These are phyloP conservation scores for Meiosimyza platycephala DNA, from an alignment of 2,888 invertebrate genomes.

Conservation along the genomic window DNA sequence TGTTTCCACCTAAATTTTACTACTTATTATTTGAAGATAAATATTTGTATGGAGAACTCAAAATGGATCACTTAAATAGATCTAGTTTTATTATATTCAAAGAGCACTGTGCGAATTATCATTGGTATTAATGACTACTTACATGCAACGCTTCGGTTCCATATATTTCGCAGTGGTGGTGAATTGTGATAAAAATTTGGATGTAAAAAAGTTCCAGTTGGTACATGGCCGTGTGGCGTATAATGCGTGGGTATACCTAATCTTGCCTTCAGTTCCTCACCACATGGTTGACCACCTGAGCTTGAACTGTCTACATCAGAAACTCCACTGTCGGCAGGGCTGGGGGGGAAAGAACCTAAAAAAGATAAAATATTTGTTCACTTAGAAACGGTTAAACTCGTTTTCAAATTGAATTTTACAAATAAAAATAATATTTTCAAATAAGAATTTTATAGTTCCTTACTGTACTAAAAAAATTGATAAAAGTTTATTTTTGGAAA, in stretches of 20 bases:
- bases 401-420: no score
- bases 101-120: no score
- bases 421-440: no score
- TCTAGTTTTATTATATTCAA: no score
- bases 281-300: slow-evolving; percentile 75
- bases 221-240: slow-evolving; percentile 55
- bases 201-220: slow-evolving; percentile 71
- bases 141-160: slow-evolving; percentile 68
- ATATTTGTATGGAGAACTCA: no score
- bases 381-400: not conserved
- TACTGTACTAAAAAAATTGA: no score
- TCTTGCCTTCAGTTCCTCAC: slow-evolving; percentile 87
- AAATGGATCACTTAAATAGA: no score
- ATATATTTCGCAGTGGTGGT: slow-evolving; percentile 67
- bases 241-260: slow-evolving; percentile 78
- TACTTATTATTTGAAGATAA: no score
- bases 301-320: slow-evolving; percentile 97
- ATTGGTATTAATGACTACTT: slow-evolving; percentile 51
- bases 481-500: no score
- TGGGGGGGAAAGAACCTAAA: slow-evolving; percentile 93
- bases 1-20: no score
- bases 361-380: slow-evolving; percentile 41
- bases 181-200: slow-evolving; percentile 77
- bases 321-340: slow-evolving; percentile 97
- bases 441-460: no score